Evolutionary conservation across 2,797 vertebrate species (phyloP).

Genomic region (Danio aesculapii): DNA sequence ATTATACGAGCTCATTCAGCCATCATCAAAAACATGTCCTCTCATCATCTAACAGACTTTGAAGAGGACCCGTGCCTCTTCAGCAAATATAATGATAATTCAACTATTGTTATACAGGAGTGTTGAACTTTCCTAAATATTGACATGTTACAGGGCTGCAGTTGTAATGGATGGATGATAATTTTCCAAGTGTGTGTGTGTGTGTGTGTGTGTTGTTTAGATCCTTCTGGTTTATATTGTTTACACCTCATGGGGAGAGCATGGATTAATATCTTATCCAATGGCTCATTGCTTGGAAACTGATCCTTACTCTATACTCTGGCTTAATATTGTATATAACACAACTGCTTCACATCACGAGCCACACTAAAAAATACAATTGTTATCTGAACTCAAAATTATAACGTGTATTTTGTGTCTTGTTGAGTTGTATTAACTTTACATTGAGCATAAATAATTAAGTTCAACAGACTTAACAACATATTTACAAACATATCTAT

Average conservation of each 20-base stretch:
- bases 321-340: background rate
- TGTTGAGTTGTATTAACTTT: background rate
- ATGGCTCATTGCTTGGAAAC: slow-evolving; percentile 48
- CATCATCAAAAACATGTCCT: slow-evolving; percentile 39
- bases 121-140: slow-evolving; percentile 15
- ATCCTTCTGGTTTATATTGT: background rate
- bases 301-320: slow-evolving; percentile 14
- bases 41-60: slow-evolving; percentile 32
- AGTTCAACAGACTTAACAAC: too few relatives aligned
- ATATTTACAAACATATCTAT: too few relatives aligned
- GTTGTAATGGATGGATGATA: slow-evolving; percentile 47
- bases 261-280: slow-evolving; percentile 45
- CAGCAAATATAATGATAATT: slow-evolving; percentile 11
- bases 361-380: background rate
- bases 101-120: background rate
- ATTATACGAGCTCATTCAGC: slow-evolving; percentile 42
- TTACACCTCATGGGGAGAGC: slow-evolving; percentile 28
- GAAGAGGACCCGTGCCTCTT: slow-evolving; percentile 31
- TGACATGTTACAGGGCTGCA: background rate
- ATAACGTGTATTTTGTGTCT: background rate
- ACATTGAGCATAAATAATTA: too few relatives aligned
- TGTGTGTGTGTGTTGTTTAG: too few relatives aligned
- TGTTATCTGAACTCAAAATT: background rate
- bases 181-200: too few relatives aligned
- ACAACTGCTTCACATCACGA: background rate